A percentile compares a stretch with the other conserved stretches of the same genome.
These are phyloP conservation scores for Sycophila sp. DNA, from an alignment of 1,140 invertebrate genomes.

Conservation along the genomic window DNA sequence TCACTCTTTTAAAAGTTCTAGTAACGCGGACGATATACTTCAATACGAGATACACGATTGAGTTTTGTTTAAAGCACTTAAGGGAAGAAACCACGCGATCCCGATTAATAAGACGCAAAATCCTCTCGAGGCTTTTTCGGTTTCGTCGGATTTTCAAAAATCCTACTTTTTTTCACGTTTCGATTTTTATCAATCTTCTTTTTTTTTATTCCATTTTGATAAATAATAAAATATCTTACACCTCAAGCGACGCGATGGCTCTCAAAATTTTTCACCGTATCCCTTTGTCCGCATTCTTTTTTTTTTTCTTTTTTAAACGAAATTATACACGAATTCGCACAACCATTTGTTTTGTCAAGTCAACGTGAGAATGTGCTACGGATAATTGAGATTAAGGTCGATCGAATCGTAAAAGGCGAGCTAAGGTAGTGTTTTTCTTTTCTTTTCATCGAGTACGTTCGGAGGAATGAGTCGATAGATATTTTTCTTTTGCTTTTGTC, in stretches of 20 bases:
- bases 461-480: constrained; percentile 1
- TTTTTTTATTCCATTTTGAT: neutral
- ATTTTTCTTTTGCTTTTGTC: too few relatives aligned
- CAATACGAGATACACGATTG: constrained; percentile 54
- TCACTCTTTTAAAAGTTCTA: constrained; percentile 16
- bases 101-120: constrained; percentile 47
- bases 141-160: constrained; percentile 15
- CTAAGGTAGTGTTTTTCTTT: neutral
- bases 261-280: too few relatives aligned
- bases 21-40: constrained; percentile 45
- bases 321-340: constrained; percentile 39
- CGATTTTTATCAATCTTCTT: neutral
- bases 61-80: constrained; percentile 61
- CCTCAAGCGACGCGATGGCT: too few relatives aligned
- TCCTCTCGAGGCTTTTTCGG: constrained; percentile 34
- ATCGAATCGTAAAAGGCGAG: constrained; percentile 1
- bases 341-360: constrained; percentile 39
- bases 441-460: neutral
- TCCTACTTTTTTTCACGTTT: constrained; percentile 12
- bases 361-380: neutral
- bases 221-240: constrained; percentile 9
- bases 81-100: constrained; percentile 59
- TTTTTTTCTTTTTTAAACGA: neutral
- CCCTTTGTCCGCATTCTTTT: too few relatives aligned
- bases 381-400: neutral